phyloP scores from a whole-genome alignment of 2,888 invertebrate species.

The Chymomyza procnemis region DNA sequence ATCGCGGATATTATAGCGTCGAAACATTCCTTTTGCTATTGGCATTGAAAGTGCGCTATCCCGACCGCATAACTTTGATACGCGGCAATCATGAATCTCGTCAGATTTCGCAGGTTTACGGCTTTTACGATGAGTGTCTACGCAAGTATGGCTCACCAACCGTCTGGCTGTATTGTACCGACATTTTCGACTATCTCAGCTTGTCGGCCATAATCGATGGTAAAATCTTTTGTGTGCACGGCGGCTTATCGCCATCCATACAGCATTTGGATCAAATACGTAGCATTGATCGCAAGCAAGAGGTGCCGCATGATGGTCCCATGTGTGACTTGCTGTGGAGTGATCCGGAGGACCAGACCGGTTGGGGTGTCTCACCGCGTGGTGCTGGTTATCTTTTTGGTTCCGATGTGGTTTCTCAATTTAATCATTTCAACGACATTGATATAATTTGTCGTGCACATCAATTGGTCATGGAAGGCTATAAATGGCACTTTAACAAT shows the following conservation, averaged over 20 bases:
- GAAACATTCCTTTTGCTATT: conserved; percentile 97
- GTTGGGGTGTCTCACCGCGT: conserved; percentile 98
- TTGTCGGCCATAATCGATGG: conserved; percentile 98
- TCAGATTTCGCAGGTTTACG: conserved; percentile 99
- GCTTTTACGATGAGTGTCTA: too few relatives aligned
- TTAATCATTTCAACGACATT: conserved; percentile 97
- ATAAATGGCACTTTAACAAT: conserved; percentile 99
- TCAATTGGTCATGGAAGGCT: conserved; percentile 99
- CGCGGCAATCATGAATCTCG: conserved; percentile 99
- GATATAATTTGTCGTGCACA: conserved; percentile 99
- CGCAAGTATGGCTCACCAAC: conserved; percentile 98
- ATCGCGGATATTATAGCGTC: conserved; percentile 99
- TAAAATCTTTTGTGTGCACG: conserved; percentile 99
- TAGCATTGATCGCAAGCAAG: conserved; percentile 98
- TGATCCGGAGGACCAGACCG: conserved; percentile 95
- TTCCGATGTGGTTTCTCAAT: conserved; percentile 97
- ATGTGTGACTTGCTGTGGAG: conserved; percentile 99
- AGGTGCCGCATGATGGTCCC: too few relatives aligned
- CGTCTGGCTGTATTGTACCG: conserved; percentile 99
- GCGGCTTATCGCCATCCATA: conserved; percentile 98
- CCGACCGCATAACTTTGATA: conserved; percentile 98
- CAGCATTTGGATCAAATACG: conserved; percentile 99
- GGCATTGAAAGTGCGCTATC: conserved; percentile 98
- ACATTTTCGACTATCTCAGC: conserved; percentile 98
- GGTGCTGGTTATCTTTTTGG: conserved; percentile 99